phyloP scores from a whole-genome alignment of 2,888 invertebrate species.

The Hirtodrosophila cameraria region DNA sequence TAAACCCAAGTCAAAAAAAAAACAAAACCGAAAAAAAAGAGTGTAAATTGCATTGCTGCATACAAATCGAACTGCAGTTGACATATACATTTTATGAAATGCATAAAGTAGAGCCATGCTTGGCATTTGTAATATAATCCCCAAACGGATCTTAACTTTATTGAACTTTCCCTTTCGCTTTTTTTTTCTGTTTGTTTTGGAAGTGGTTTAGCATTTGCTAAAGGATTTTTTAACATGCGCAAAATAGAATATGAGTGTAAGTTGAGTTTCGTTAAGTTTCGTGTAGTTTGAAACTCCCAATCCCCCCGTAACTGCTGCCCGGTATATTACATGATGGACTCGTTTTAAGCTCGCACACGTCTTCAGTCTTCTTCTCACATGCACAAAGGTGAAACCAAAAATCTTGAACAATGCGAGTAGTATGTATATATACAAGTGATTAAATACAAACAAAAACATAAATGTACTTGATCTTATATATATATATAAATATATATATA shows the following conservation, averaged over 20 bases:
- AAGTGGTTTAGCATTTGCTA: constrained; percentile 12
- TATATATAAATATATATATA: constrained; percentile 15
- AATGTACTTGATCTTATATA: constrained; percentile 34
- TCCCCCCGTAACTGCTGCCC: constrained; percentile 44
- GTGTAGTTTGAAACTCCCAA: background rate
- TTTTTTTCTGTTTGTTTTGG: constrained; percentile 15
- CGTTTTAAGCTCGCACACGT: constrained; percentile 43
- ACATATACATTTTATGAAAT: constrained; percentile 50
- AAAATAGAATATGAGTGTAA: constrained; percentile 43
- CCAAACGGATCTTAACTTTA: constrained; percentile 12
- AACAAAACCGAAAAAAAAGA: constrained; percentile 16
- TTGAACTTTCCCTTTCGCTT: constrained; percentile 49
- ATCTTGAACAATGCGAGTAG: constrained; percentile 51
- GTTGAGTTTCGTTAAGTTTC: constrained; percentile 11
- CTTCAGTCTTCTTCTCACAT: constrained; percentile 30
- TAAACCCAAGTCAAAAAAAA: constrained; percentile 37
- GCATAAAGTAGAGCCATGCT: constrained; percentile 26
- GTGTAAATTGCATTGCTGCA: constrained; percentile 64
- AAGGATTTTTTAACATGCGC: constrained; percentile 28
- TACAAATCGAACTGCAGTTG: constrained; percentile 69
- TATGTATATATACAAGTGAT: background rate
- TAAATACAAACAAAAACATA: constrained; percentile 18
- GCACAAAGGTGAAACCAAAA: constrained; percentile 57
- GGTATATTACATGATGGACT: constrained; percentile 62
- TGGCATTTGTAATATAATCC: constrained; percentile 67